Evolutionary conservation across 2,888 invertebrate genomes (phyloP), one percentile per base, ranked within the genome.

Genomic region (Mamestra brassicae): DNA sequence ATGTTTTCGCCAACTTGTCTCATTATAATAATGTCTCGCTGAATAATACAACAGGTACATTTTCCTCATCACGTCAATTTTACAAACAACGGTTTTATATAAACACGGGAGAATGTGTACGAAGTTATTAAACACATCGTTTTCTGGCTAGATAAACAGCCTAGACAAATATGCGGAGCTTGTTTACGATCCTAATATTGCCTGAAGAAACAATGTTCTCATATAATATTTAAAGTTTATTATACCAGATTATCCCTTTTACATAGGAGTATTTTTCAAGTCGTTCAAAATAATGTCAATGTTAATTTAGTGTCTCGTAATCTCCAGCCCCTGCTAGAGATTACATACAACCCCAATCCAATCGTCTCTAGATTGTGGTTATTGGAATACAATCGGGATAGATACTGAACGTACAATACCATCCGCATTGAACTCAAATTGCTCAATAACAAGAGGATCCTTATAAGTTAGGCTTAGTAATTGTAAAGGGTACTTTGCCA

Each of bases 1-100:
- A 26, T 57, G 45, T 54, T 45, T 71, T 45, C 5, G 38, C 4
- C 5, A 58, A 58, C 57, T 50, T 15, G 42, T 34, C 34, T 52
- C 74, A 75, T 74, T 74, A 75, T 62, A 55, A 61, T 74, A 62
- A 62, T 74, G 38, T 55, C 34, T 74, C 62, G 6, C 15, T 61
- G 74, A 74, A 62, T 61, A 38, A 50, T 42, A 42, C n/a, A 50
- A 42, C 10, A 50, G 45, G 47, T 17, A 57, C 50, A 50, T 57
- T 76, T 62, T 26, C 34, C 64, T 7, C 34, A 47, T 34, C 34
- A 11, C 17, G 38, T 7, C 55, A 13, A 45, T 3, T 10, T 11
- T 15, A 8, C n/a, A 38, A 26, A 72, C 45, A 72, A 45, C 38
- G 26, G 26, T 13, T 45, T 26, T 38, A 38, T 17, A 63, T 63